Conservation (phyloP, 1,140 invertebrate genomes). For the Hormaphis cornu region DNA sequence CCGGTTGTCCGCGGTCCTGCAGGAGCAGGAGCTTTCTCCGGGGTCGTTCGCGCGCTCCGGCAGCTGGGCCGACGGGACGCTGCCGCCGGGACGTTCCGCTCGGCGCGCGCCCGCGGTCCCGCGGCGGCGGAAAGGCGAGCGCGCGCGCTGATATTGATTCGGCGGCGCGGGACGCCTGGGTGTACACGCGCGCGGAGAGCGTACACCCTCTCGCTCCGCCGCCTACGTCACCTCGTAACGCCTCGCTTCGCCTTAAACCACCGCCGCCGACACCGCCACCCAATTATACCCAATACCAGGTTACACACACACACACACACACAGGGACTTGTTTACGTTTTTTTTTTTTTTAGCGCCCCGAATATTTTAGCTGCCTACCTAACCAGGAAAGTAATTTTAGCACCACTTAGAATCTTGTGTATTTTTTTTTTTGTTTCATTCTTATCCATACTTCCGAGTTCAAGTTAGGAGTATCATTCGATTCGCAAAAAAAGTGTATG, state of each 20-base stretch:
- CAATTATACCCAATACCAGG: no score
- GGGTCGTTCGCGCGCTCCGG: slow-evolving; percentile 25
- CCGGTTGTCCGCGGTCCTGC: slow-evolving; percentile 4
- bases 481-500: no score
- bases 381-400: no score
- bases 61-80: slow-evolving; percentile 24
- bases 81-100: not conserved
- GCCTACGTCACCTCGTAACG: not conserved
- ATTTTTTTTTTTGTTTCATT: no score
- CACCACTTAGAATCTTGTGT: no score
- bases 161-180: not conserved
- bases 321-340: no score
- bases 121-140: not conserved
- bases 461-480: no score
- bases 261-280: not conserved
- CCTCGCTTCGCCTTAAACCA: not conserved
- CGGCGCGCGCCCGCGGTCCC: not conserved
- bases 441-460: no score
- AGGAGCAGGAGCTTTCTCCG: slow-evolving; percentile 32
- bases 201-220: not conserved
- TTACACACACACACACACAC: no score
- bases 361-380: no score
- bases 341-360: no score
- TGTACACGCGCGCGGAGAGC: not conserved
- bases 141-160: not conserved